These are phyloP conservation scores for Brachypteracias leptosomus DNA, from an alignment of 2,113 vertebrate species.

Conservation along the genomic window DNA sequence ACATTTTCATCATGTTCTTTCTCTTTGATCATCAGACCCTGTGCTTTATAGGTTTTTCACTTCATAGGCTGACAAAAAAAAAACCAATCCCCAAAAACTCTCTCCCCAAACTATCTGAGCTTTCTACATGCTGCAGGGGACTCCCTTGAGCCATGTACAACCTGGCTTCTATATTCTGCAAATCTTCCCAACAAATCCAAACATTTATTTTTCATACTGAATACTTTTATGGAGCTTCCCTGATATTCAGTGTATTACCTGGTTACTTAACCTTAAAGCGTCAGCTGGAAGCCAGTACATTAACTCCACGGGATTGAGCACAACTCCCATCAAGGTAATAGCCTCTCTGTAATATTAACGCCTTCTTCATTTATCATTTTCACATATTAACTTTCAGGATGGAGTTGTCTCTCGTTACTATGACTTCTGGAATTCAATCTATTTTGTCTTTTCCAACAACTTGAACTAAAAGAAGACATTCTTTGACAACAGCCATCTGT, in stretches of 20 bases:
- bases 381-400: background rate
- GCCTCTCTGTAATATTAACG: background rate
- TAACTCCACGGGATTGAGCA: background rate
- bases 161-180: background rate
- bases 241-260: background rate
- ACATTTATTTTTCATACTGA: background rate
- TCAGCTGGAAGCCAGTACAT: background rate
- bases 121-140: background rate
- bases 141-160: background rate
- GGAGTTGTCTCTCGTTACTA: background rate
- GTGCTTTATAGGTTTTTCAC: background rate
- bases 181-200: background rate
- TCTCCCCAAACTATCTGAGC: background rate
- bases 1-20: background rate
- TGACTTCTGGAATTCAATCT: background rate
- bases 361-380: background rate
- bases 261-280: background rate
- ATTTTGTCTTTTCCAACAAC: background rate
- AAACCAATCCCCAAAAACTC: background rate
- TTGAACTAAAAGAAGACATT: background rate
- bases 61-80: background rate
- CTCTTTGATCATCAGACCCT: background rate
- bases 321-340: background rate
- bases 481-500: background rate
- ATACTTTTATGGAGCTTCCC: background rate